Base-by-base conservation (phyloP, 1,140 invertebrate genomes). In the Manduca sexta region DNA sequence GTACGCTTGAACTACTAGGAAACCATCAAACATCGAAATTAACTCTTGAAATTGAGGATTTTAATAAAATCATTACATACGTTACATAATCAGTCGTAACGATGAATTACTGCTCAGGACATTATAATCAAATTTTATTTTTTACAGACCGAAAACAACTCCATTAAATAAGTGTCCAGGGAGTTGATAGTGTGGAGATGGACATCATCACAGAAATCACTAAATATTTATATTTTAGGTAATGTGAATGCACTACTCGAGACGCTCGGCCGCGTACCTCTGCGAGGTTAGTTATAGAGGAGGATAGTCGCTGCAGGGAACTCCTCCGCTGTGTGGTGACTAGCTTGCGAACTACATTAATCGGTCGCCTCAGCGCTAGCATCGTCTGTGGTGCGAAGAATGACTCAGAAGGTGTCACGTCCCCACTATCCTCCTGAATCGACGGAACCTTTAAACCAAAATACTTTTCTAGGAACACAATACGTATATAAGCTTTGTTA, bases 331-430 rank as follows among this genome's bases (percentile, higher is more conserved):
- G 81, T 41, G 81, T 75, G 50, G 76, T 69, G 61, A 84, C 81
- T 69, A 84, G 75, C 68, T 83, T 83, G 68, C 81, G 75, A 49
- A 84, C 81, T 69, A 79, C 79, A 55, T 75, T 82, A 52, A 84
- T 69, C 8, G 81, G 81, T 65, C 69, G 63, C 52, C 69, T 68
- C 53, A 84, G 64, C 42, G 72, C 74, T 64, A 75, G 61, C 64
- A 81, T 66, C 17, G 68, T 65, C 55, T 74, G 75, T 55, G 69
- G 66, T 42, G 69, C 56, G 67, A 74, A 74, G 62, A 72, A 74
- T 16, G 70, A 69, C 45, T 79, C 75, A 35, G 70, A 66, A 48
- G 65, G 52, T 38, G 63, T 64, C 30, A 60, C 58, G 14, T 74
- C 71, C 43, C 77, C 78, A 60, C 57, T 65, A 26, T 81, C 81